Evolutionary conservation across 2,113 vertebrate genomes (phyloP).

Genomic region (Scatophagus argus): DNA sequence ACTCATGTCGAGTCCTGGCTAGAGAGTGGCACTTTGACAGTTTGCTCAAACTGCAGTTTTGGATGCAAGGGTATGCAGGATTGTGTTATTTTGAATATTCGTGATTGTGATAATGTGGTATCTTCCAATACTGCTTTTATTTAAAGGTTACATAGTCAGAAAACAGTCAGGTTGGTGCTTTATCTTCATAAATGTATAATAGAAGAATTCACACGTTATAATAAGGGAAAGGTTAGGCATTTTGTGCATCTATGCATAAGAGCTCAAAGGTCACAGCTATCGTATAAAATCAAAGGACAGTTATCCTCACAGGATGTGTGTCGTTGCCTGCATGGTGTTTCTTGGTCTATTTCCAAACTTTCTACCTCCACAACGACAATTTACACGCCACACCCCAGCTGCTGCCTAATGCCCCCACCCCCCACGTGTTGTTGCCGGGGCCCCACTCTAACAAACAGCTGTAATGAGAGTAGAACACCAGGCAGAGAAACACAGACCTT

Average conservation of each 20-base stretch:
- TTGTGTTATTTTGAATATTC: slow-evolving; percentile 34
- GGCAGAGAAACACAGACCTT: slow-evolving; percentile 77
- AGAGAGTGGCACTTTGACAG: not conserved
- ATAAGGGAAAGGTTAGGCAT: not conserved
- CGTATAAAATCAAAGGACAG: slow-evolving; percentile 3
- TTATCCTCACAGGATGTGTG: not conserved
- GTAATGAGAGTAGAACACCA: slow-evolving; percentile 78
- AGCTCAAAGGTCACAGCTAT: slow-evolving; percentile 10
- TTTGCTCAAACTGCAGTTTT: not conserved
- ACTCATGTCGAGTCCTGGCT: slow-evolving; percentile 21
- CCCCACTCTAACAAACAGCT: slow-evolving; percentile 76
- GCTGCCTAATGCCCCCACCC: slow-evolving; percentile 51
- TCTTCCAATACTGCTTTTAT: slow-evolving; percentile 18
- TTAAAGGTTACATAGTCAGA: slow-evolving; percentile 8
- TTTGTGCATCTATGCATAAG: not conserved
- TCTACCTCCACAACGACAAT: slow-evolving; percentile 28
- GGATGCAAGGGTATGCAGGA: not conserved
- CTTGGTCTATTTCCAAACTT: slow-evolving; percentile 30
- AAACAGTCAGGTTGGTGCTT: not conserved
- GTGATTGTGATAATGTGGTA: slow-evolving; percentile 25
- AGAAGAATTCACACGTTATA: not conserved
- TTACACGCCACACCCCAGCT: slow-evolving; percentile 46
- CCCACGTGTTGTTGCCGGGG: slow-evolving; percentile 63
- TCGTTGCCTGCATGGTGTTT: slow-evolving; percentile 13
- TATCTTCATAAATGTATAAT: not conserved